A percentile compares a stretch with the other conserved stretches of the same genome.
Evolutionary conservation across 2,888 invertebrate species (phyloP).

Genomic region (Drosophila quinaria): DNA sequence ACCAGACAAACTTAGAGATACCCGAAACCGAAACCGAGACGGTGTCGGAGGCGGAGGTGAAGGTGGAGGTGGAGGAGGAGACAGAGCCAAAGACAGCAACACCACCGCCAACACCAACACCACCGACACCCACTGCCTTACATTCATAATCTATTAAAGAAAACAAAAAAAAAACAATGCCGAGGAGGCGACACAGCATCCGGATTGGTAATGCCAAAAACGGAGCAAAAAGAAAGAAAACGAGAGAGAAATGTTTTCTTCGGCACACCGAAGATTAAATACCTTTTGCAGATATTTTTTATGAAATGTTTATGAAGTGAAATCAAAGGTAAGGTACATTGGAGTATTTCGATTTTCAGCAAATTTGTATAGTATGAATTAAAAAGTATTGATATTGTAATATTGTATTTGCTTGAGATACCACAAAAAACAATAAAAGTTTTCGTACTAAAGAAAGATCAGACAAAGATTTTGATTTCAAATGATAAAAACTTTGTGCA

Average conservation of each 20-base stretch:
- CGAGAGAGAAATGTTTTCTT: neutral
- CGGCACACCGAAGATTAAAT: constrained; percentile 3
- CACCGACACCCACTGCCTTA: constrained; percentile 71
- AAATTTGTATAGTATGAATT: no score
- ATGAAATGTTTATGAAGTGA: no score
- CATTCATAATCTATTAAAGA: constrained; percentile 75
- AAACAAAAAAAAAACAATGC: constrained; percentile 47
- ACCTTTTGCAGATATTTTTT: constrained; percentile 12
- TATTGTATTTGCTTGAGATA: no score
- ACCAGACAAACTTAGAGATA: constrained; percentile 29
- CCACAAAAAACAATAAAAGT: no score
- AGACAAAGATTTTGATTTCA: no score
- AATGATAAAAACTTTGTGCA: no score
- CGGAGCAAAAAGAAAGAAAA: constrained; percentile 22
- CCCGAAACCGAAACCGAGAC: constrained; percentile 25
- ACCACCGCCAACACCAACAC: constrained; percentile 33
- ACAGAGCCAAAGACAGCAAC: constrained; percentile 41
- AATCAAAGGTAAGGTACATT: no score
- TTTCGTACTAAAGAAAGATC: no score
- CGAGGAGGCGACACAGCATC: constrained; percentile 62
- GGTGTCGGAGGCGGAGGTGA: neutral
- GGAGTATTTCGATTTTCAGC: no score
- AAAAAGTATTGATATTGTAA: no score
- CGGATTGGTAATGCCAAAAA: constrained; percentile 72
- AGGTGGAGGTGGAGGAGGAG: neutral